A percentile compares a stretch with the other conserved stretches of the same genome.
phyloP scores from a whole-genome alignment of 2,888 invertebrate species.

The Phortica magna region DNA sequence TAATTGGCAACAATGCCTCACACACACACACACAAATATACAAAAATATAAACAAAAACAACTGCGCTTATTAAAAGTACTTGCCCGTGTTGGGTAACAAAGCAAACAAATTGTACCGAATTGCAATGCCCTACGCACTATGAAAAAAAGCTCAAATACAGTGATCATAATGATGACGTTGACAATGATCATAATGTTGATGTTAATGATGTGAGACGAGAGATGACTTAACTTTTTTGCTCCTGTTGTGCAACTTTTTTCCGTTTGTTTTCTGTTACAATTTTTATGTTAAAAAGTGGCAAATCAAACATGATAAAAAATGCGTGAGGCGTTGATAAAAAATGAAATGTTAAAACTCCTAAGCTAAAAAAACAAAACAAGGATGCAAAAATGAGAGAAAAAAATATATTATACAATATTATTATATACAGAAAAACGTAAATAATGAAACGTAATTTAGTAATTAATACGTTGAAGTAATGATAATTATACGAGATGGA shows the following conservation, averaged over 20 bases:
- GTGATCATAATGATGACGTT: slow-evolving; percentile 29
- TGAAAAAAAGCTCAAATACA: not conserved
- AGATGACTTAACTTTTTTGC: slow-evolving; percentile 42
- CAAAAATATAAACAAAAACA: slow-evolving; percentile 35
- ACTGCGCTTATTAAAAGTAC: slow-evolving; percentile 47
- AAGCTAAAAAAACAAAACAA: slow-evolving; percentile 16
- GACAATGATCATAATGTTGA: slow-evolving; percentile 29
- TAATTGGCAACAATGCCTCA: not conserved
- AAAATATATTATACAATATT: slow-evolving; percentile 60
- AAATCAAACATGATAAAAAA: slow-evolving; percentile 50
- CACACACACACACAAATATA: slow-evolving; percentile 39
- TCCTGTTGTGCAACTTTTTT: slow-evolving; percentile 68
- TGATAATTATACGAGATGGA: slow-evolving; percentile 58
- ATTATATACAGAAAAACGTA: slow-evolving; percentile 55
- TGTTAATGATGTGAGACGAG: slow-evolving; percentile 11
- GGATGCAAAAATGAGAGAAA: slow-evolving; percentile 2
- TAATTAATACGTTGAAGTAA: slow-evolving; percentile 48
- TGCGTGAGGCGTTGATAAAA: slow-evolving; percentile 34
- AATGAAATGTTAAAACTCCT: slow-evolving; percentile 3
- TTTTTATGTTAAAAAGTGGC: slow-evolving; percentile 60
- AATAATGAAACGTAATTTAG: slow-evolving; percentile 56
- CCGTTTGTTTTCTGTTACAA: slow-evolving; percentile 1
- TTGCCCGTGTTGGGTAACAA: not conserved
- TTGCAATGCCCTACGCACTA: slow-evolving; percentile 31
- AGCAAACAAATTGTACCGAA: slow-evolving; percentile 30